phyloP scores from a whole-genome alignment of 2,888 invertebrate genomes.

The Ommatoiulus sabulosus region DNA sequence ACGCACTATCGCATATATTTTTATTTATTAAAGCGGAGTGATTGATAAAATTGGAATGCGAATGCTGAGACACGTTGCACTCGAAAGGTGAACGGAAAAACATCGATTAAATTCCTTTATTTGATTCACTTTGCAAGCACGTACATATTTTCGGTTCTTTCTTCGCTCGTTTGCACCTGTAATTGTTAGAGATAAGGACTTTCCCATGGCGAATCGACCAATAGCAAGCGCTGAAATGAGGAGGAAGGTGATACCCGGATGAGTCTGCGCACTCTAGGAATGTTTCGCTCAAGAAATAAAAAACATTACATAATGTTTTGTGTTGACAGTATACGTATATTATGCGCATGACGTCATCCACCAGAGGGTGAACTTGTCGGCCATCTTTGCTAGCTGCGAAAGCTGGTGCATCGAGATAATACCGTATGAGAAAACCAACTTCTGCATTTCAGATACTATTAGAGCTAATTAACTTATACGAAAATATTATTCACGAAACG shows the following conservation, averaged over 20 bases:
- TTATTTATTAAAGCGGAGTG: not conserved
- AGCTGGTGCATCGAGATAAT: no score
- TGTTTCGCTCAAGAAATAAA: not conserved
- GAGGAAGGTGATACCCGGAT: not conserved
- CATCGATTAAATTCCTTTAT: not conserved
- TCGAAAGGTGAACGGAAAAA: not conserved
- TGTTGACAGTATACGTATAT: no score
- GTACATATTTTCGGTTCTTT: no score
- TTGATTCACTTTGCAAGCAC: no score
- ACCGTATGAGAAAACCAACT: no score
- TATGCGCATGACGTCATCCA: no score
- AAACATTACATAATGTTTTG: not conserved
- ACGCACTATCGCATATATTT: not conserved
- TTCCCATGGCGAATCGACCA: not conserved
- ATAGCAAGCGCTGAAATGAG: not conserved
- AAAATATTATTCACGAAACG: no score
- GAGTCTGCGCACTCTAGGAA: not conserved
- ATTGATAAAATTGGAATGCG: constrained; percentile 30
- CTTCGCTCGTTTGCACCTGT: not conserved
- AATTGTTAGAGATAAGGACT: not conserved
- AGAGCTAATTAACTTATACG: no score
- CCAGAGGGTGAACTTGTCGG: no score
- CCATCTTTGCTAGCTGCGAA: no score
- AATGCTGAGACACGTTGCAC: not conserved
- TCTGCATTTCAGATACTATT: no score